Percentiles rank a stretch among this genome's conserved stretches.
Conservation (phyloP, 2,888 invertebrate genomes). For the Meteorus colon region DNA sequence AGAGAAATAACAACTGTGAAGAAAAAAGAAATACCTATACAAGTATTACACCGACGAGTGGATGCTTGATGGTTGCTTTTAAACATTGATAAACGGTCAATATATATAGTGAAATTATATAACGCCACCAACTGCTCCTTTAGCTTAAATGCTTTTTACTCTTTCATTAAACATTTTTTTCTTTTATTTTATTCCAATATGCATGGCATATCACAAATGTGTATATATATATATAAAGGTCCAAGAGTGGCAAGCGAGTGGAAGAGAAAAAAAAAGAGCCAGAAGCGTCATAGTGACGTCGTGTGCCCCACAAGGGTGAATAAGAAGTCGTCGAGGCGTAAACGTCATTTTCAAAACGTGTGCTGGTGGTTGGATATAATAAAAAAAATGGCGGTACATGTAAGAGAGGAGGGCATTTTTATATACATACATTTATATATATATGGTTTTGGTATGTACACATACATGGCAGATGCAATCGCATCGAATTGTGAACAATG, state of each 20-base stretch:
- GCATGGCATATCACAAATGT: slow-evolving; percentile 11
- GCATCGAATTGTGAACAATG: slow-evolving; percentile 59
- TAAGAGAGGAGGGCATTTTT: neutral
- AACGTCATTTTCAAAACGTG: slow-evolving; percentile 50
- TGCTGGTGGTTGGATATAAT: slow-evolving; percentile 30
- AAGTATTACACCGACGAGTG: neutral
- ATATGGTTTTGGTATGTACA: neutral
- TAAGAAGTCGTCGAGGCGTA: slow-evolving; percentile 48
- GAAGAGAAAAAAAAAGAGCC: slow-evolving; percentile 1
- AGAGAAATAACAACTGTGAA: neutral
- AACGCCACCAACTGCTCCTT: slow-evolving; percentile 22
- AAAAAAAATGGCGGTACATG: slow-evolving; percentile 30
- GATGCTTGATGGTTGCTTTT: neutral
- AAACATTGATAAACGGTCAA: slow-evolving; percentile 22
- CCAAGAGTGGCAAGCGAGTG: slow-evolving; percentile 1
- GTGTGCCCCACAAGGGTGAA: slow-evolving; percentile 5
- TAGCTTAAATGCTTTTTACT: slow-evolving; percentile 7
- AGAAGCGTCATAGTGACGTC: slow-evolving; percentile 2
- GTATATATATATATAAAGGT: neutral
- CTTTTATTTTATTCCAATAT: neutral
- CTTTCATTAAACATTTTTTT: neutral
- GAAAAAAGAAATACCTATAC: neutral
- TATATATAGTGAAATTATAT: slow-evolving; percentile 26
- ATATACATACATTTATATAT: neutral
- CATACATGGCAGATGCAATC: slow-evolving; percentile 62